These are phyloP conservation scores for Meteorus sp. DNA, from an alignment of 1,140 invertebrate genomes.

Conservation along the genomic window DNA sequence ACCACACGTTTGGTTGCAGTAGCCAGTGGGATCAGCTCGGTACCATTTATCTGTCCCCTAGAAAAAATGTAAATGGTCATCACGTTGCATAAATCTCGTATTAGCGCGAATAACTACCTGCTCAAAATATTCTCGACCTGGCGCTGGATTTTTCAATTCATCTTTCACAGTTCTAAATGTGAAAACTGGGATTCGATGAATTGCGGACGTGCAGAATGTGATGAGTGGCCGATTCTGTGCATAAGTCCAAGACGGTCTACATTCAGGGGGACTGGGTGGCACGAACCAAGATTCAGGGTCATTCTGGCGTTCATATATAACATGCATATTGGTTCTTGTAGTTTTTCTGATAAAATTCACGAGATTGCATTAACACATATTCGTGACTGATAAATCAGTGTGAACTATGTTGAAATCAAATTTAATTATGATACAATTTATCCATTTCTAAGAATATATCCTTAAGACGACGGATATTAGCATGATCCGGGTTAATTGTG, in stretches of 20 bases:
- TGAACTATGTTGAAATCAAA: background rate
- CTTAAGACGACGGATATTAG: slow-evolving; percentile 43
- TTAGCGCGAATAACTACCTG: slow-evolving; percentile 9
- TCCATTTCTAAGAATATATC: slow-evolving; percentile 46
- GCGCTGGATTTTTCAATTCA: slow-evolving; percentile 37
- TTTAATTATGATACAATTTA: slow-evolving; percentile 33
- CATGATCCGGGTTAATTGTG: slow-evolving; percentile 35
- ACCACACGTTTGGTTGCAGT: slow-evolving; percentile 2
- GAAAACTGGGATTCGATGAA: slow-evolving; percentile 32
- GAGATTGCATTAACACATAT: background rate
- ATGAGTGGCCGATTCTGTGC: slow-evolving; percentile 46
- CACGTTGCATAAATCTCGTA: slow-evolving; percentile 3
- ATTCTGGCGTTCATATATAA: slow-evolving; percentile 37
- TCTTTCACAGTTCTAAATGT: slow-evolving; percentile 29
- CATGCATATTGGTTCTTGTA: slow-evolving; percentile 28
- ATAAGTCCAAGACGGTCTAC: slow-evolving; percentile 46
- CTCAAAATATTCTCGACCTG: slow-evolving; percentile 35
- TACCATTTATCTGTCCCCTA: slow-evolving; percentile 44
- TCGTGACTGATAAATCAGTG: background rate
- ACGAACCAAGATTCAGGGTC: slow-evolving; percentile 40
- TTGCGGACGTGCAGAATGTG: slow-evolving; percentile 37
- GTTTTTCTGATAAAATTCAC: slow-evolving; percentile 28
- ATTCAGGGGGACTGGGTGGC: slow-evolving; percentile 43
- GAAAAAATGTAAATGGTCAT: background rate
- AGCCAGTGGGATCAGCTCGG: slow-evolving; percentile 7